Base-by-base conservation (phyloP, 1,140 invertebrate genomes). In the Tribolium castaneum region DNA sequence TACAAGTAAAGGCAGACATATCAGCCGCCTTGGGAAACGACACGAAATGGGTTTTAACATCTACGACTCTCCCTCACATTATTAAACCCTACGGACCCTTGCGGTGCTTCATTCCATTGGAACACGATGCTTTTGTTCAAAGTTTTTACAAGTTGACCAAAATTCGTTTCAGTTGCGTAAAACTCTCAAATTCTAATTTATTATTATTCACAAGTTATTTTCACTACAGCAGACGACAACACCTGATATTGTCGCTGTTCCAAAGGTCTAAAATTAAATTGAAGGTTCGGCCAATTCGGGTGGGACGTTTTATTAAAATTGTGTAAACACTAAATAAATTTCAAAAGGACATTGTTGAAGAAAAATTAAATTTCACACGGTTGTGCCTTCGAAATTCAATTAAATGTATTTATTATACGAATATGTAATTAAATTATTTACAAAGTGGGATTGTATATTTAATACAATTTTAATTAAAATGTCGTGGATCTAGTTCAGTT, bases 21-120 rank as follows among this genome's bases (percentile, higher is more conserved):
- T 66, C 59, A 35, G 59, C 3, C 59, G 59, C 59, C 59, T 66
- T 66, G 59, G 59, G 59, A 66, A 35, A 66, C 54, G 30, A 66
- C 59, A 66, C 59, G 59, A 35, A 66, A 35, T 66, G 59, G 59
- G 59, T 66, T 66, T 66, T 66, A 66, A 66, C 59, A 34, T 66
- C 59, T 35, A 35, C 25, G 25, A 34, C 30, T 35, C 30, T 34
- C 9, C 59, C 59, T 66, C 59, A 66, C 59, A 45, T 66, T 66
- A 66, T 66, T 66, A 66, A 66, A 66, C 59, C 59, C 59, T 13
- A 35, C 30, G 59, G 59, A 66, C 59, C 59, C 59, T 35, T 66
- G 59, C n/a, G 59, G 59, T 66, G 59, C 59, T 39, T 59, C 25
- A 66, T 66, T 66, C 30, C 45, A 66, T 66, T 66, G 59, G 59